These are phyloP conservation scores for Cryptomyrus ogoouensis DNA, from an alignment of 2,113 vertebrate species.

Conservation along the genomic window DNA sequence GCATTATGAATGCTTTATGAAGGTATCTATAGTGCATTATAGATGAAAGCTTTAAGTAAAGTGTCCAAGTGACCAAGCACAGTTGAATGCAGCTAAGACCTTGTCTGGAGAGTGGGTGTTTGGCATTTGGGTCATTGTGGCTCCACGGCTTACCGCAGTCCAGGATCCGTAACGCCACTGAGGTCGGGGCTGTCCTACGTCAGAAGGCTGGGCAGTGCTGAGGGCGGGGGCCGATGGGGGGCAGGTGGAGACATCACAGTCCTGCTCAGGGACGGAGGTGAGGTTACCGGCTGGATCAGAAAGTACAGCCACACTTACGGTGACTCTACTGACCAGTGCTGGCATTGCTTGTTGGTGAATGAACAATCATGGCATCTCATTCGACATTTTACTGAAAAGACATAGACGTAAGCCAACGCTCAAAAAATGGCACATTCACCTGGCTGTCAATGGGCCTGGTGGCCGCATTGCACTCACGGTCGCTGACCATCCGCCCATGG, in stretches of 20 bases:
- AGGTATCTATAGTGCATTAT: not conserved
- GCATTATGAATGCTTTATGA: not conserved
- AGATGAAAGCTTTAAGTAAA: not conserved
- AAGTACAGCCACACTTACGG: not conserved
- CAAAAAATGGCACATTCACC: constrained; percentile 47
- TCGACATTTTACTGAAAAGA: not conserved
- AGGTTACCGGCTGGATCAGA: constrained; percentile 7
- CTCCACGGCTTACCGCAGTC: constrained; percentile 73
- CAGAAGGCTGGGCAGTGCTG: constrained; percentile 64
- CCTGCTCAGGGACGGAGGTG: constrained; percentile 51
- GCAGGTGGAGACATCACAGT: constrained; percentile 74
- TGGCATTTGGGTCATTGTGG: not conserved
- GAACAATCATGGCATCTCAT: not conserved
- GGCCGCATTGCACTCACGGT: constrained; percentile 72
- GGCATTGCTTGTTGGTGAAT: not conserved
- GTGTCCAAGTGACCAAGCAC: not conserved
- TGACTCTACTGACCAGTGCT: not conserved
- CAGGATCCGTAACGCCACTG: constrained; percentile 94
- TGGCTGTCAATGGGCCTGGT: constrained; percentile 77
- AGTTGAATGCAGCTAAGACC: not conserved
- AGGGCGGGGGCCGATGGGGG: constrained; percentile 52
- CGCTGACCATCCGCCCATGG: constrained; percentile 59
- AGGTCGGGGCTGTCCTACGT: constrained; percentile 55
- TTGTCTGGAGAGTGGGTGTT: not conserved
- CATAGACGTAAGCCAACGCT: not conserved